Conservation (phyloP, 1,140 invertebrate species). For the Eufriesea mexicana region DNA sequence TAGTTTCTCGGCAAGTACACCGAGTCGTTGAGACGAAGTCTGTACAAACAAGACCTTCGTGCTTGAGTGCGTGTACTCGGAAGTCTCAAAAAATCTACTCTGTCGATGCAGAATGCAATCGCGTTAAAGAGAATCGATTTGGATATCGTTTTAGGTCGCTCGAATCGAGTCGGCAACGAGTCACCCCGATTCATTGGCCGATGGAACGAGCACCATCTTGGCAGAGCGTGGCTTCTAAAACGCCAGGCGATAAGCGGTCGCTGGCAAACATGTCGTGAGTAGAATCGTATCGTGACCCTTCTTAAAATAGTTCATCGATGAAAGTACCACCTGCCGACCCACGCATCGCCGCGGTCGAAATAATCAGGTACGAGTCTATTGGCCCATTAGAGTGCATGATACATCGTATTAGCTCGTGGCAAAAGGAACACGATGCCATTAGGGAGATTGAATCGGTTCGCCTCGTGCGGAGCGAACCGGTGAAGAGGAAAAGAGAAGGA, state of each 20-base stretch:
- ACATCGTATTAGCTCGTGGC: constrained; percentile 75
- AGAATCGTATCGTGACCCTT: constrained; percentile 45
- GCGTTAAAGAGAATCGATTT: too few species aligned
- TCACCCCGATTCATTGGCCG: not conserved
- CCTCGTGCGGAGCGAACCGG: constrained; percentile 54
- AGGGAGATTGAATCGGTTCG: constrained; percentile 75
- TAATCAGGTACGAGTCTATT: constrained; percentile 69
- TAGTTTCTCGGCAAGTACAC: too few species aligned
- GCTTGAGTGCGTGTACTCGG: too few species aligned
- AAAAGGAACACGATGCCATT: constrained; percentile 73
- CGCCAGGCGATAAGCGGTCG: constrained; percentile 1
- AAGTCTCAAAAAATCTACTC: too few species aligned
- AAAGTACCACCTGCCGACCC: constrained; percentile 67
- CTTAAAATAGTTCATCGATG: constrained; percentile 50
- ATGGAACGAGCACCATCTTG: not conserved
- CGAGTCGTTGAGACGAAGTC: too few species aligned
- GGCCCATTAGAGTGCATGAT: constrained; percentile 73
- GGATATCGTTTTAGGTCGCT: too few species aligned
- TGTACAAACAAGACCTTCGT: too few species aligned
- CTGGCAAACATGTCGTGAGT: constrained; percentile 1
- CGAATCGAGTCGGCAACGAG: not conserved
- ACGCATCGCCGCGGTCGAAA: constrained; percentile 64
- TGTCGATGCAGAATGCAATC: too few species aligned
- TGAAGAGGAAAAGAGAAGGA: not conserved
- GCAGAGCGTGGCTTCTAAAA: not conserved